Evolutionary conservation across 2,113 vertebrate species (phyloP), one percentile per base, ranked within the genome.

Genomic region (Sminthopsis crassicaudata): DNA sequence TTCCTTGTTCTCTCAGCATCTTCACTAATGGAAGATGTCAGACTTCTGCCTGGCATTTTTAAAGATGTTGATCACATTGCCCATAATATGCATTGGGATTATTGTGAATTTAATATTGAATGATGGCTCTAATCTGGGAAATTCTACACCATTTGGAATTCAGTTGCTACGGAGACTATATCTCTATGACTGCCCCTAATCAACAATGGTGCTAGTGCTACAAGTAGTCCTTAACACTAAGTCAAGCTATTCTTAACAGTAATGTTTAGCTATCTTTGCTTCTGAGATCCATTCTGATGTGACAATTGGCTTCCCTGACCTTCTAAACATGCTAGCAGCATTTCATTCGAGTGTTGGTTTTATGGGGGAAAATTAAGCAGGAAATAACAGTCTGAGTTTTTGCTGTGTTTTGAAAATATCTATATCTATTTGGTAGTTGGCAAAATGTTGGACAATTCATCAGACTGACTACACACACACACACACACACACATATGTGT

Each of bases 61-160:
- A 90, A 10, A 2, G 60, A 7, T 48, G 42, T 55, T 76, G 30
- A 90, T 50, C 54, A 90, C 84, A 92, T 16, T 84, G n/a, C 19
- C 30, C 52, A 1, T 84, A 36, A 25, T 50, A 30, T 53, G 57
- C 16, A 46, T 7, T 94, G 27, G 60, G 90, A 11, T 94, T 60
- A 51, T 57, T 95, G 48, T 54, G 16, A 46, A 92, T 90, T 30
- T 84, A 26, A 48, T 93, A 90, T n/a, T 76, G 52, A 93, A 53
- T 53, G 27, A 55, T 51, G 25, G 46, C 30, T 95, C 90, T 54
- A 54, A 84, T 53, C 51, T 92, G 48, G 51, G 2, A 54, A 24
- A 24, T 60, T 89, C 26, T 93, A 89, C 76, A 93, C 50, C 22
- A 19, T 42, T 93, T 89, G n/a, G 53, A 22, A 46, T 91, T 60